Percentiles rank a stretch among this genome's conserved stretches.
These are phyloP conservation scores for Ectropis grisescens DNA, from an alignment of 1,140 invertebrate species.

Conservation along the genomic window DNA sequence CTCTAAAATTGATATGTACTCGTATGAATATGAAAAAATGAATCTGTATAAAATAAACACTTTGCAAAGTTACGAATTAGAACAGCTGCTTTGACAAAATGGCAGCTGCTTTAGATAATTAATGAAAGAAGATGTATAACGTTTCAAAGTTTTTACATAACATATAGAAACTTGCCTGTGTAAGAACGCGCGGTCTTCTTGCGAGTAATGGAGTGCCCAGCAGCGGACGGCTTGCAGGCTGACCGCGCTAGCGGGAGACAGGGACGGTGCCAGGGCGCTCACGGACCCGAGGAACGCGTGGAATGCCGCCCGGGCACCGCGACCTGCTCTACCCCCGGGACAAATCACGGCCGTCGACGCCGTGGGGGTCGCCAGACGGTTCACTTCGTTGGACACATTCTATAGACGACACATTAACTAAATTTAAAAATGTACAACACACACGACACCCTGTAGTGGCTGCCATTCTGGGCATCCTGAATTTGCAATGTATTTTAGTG, in stretches of 20 bases:
- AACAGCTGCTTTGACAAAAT: too few species aligned
- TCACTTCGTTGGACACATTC: conserved; percentile 15
- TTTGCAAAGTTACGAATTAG: too few species aligned
- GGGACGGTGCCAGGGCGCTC: conserved; percentile 91
- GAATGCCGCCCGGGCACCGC: conserved; percentile 82
- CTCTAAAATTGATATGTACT: too few species aligned
- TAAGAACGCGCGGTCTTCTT: conserved; percentile 93
- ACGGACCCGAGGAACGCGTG: conserved; percentile 92
- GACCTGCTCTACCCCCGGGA: conserved; percentile 32
- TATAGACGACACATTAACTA: conserved; percentile 2
- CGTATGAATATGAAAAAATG: too few species aligned
- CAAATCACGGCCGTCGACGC: conserved; percentile 39
- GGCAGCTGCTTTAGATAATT: too few species aligned
- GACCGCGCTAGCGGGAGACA: conserved; percentile 88
- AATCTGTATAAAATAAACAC: too few species aligned
- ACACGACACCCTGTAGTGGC: conserved; percentile 13
- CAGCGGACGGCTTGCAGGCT: conserved; percentile 94
- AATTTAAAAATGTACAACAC: too few species aligned
- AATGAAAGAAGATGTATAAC: too few species aligned
- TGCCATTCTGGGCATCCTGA: too few species aligned
- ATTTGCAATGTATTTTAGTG: too few species aligned
- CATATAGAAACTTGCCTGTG: conserved; percentile 83
- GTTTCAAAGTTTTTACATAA: too few species aligned
- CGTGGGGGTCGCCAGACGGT: conserved; percentile 13
- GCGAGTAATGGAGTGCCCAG: conserved; percentile 91